These are phyloP conservation scores for Mesocricetus auratus DNA, from an alignment of 2,113 vertebrate genomes.

Conservation along the genomic window DNA sequence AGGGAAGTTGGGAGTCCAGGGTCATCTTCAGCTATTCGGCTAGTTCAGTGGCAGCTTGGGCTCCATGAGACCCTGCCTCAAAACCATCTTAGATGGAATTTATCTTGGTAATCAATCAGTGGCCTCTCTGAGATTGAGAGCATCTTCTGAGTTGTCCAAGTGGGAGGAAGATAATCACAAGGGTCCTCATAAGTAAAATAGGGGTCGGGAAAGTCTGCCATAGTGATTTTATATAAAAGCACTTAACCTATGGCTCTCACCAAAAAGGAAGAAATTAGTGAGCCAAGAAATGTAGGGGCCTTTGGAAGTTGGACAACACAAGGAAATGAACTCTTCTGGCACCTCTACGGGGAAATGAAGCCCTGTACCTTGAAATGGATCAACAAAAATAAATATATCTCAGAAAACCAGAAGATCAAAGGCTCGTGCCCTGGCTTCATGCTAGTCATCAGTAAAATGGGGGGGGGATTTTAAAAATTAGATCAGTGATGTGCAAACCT, in stretches of 20 bases:
- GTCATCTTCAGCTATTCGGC: background rate
- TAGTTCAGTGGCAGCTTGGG: background rate
- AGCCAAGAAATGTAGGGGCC: constrained; percentile 24
- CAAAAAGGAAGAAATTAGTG: background rate
- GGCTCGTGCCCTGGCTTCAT: constrained; percentile 1
- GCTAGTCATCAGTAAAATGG: constrained; percentile 24
- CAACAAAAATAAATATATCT: constrained; percentile 54
- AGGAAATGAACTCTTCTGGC: constrained; percentile 15
- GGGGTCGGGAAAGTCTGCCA: background rate
- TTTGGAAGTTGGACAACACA: constrained; percentile 26
- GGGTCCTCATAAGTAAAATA: constrained; percentile 6
- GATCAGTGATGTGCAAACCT: background rate
- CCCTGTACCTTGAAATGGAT: background rate
- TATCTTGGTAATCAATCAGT: background rate
- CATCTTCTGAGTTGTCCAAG: background rate
- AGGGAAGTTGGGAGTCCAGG: background rate
- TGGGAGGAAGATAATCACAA: background rate
- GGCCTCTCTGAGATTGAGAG: background rate
- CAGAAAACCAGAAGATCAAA: constrained; percentile 46
- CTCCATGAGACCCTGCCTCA: background rate
- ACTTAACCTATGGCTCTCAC: background rate
- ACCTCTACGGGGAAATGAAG: constrained; percentile 11
- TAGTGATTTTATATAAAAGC: constrained; percentile 16
- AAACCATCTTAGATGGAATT: background rate
- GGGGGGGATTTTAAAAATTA: background rate